phyloP scores from a whole-genome alignment of 2,888 invertebrate species.

The Spodoptera exigua region DNA sequence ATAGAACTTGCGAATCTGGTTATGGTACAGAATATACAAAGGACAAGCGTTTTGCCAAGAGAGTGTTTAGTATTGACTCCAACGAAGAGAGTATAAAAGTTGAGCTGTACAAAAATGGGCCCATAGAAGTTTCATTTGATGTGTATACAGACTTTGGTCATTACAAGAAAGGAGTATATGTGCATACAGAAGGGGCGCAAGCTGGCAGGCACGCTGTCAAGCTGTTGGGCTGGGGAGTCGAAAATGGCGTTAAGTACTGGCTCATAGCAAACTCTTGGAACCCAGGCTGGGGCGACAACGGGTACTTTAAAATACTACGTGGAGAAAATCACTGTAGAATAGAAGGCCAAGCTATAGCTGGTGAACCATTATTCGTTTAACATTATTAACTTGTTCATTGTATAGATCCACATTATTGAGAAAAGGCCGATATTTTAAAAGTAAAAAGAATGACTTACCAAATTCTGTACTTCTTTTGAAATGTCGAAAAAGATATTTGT shows the following conservation, averaged over 20 bases:
- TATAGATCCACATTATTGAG: too few relatives aligned
- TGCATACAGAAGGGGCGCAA: not conserved
- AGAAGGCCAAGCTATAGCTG: not conserved
- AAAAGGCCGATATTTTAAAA: too few relatives aligned
- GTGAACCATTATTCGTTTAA: slow-evolving; percentile 1
- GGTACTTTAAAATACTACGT: slow-evolving; percentile 13
- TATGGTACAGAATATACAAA: not conserved
- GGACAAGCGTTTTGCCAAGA: slow-evolving; percentile 5
- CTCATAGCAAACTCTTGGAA: slow-evolving; percentile 15
- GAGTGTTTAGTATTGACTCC: not conserved
- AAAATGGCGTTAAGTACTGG: slow-evolving; percentile 13
- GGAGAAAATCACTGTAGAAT: slow-evolving; percentile 7
- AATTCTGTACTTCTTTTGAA: too few relatives aligned
- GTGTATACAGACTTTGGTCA: slow-evolving; percentile 2
- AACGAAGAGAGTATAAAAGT: slow-evolving; percentile 7
- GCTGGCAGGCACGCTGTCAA: slow-evolving; percentile 5
- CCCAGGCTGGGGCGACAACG: slow-evolving; percentile 7
- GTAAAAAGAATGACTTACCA: too few relatives aligned
- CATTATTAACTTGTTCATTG: too few relatives aligned
- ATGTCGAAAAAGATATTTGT: too few relatives aligned
- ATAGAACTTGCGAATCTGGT: slow-evolving; percentile 1
- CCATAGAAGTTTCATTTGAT: not conserved
- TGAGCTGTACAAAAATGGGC: slow-evolving; percentile 8
- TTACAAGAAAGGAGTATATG: slow-evolving; percentile 11
- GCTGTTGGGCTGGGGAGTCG: slow-evolving; percentile 12